Evolutionary conservation across 2,797 vertebrate species (phyloP).

Genomic region (Mallotus villosus): DNA sequence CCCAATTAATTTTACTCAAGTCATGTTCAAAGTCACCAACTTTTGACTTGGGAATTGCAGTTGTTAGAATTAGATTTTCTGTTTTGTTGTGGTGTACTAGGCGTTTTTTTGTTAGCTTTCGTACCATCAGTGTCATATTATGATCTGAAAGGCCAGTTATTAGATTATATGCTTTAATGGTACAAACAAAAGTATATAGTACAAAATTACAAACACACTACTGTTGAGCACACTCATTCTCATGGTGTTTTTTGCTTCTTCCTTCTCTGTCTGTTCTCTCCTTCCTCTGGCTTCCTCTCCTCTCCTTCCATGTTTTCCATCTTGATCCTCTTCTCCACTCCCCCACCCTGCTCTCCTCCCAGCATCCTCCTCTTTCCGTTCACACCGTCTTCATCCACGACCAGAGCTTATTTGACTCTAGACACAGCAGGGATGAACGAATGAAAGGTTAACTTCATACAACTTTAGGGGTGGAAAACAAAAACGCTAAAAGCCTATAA

Average conservation of each 20-base stretch:
- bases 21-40: no score
- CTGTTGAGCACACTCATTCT: slow-evolving; percentile 88
- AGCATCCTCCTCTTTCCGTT: background rate
- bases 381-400: background rate
- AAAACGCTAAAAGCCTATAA: no score
- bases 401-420: slow-evolving; percentile 72
- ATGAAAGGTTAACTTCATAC: background rate
- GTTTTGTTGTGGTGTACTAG: no score
- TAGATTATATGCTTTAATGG: no score
- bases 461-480: no score
- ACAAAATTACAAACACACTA: slow-evolving; percentile 58
- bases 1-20: no score
- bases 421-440: slow-evolving; percentile 8
- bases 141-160: no score
- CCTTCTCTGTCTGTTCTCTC: slow-evolving; percentile 58
- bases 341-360: slow-evolving; percentile 40
- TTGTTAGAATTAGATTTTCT: no score
- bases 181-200: background rate
- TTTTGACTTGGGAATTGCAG: no score
- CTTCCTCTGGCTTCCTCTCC: slow-evolving; percentile 22
- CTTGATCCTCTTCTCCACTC: slow-evolving; percentile 24
- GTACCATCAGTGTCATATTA: no score
- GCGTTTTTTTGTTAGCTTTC: no score
- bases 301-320: slow-evolving; percentile 45
- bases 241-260: slow-evolving; percentile 67